Evolutionary conservation across 2,113 vertebrate genomes (phyloP), one percentile per base, ranked within the genome.

Genomic region (Condylura cristata): DNA sequence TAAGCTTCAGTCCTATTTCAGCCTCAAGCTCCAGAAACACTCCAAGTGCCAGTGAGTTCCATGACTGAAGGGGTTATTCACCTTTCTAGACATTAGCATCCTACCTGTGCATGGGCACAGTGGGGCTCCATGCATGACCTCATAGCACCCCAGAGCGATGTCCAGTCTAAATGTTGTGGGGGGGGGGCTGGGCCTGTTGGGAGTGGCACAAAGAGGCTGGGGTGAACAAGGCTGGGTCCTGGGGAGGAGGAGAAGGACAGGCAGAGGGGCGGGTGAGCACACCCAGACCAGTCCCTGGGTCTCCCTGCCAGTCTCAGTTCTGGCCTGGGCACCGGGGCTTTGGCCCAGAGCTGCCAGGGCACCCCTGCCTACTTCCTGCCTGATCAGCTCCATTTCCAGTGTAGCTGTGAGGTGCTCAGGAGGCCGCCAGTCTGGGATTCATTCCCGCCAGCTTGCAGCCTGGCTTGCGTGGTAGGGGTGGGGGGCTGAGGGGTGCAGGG

Each of bases 261-360:
- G 68, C 65, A 53, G 60, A 72, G 44, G 58, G 61, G 81, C 51
- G 28, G 6, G 28, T 17, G 8, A 53, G 39, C 26, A 28, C 26
- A 39, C 32, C 63, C 18, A n/a, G 6, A 12, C 13, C 26, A 3
- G 63, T 20, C 39, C 58, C 75, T 3, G 14, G 74, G 41, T 58
- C 86, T 86, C 58, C 11, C 13, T 18, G 44, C 1, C 0, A 0
- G 28, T 51, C 63, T 37, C 0, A 0, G 34, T 34, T 56, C 56
- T 51, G 17, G 39, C 20, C 2, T 6, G 48, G 66, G 66, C 9
- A 24, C 68, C 16, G n/a, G 44, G 63, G 34, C 17, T 74, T 70
- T 65, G 56, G 53, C 70, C 66, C 2, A 0, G 32, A 70, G 28
- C 32, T 56, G 18, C 65, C 5, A 26, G 18, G 34, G 65, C 53